Evolutionary conservation across 2,888 invertebrate species (phyloP), one percentile per base, ranked within the genome.

Genomic region (Heterodera filipjevi): DNA sequence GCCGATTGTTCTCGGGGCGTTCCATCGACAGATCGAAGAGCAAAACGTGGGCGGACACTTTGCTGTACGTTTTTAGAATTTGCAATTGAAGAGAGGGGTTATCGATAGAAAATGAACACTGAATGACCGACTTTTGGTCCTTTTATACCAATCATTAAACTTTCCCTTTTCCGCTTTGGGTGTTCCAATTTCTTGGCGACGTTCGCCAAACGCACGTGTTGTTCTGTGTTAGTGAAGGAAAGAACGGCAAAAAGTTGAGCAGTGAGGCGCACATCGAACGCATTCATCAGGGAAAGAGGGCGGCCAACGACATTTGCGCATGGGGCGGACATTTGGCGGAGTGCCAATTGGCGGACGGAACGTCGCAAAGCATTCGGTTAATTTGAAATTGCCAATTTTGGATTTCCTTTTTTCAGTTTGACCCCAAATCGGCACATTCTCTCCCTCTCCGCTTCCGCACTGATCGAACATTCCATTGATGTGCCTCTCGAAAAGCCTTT

Each of bases 281-380:
- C 22, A 85, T 85, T 27, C 83, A 85, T 49, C 79, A 84, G 68
- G 85, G 85, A 39, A 88, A 88, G 77, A 80, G 88, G 16, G 84
- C 87, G 2, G 84, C 86, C 44, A 86, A 84, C 66, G 87, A 88
- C 74, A 82, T 89, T 78, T 88, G 88, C 76, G 83, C 87, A 2
- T 88, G 88, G 88, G 80, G 84, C 14, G 88, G 88, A 33, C 87
- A 87, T 77, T 78, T 88, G 53, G 88, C 88, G 3, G 88, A 88
- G 77, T 88, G 88, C 71, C 79, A 84, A 78, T 81, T 87, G 35
- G 86, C 85, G 19, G 16, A 66, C 46, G 75, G 30, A 33, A 33
- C 66, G 33, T 46, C 35, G n/a, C 33, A 79, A 71, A 66, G n/a
- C 33, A 70, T 70, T 35, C 66, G 49, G 35, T 33, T 1, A 35